Percentiles rank a stretch among this genome's conserved stretches.
Evolutionary conservation across 2,113 vertebrate species (phyloP).

Genomic region (Chlamydotis undulata): DNA sequence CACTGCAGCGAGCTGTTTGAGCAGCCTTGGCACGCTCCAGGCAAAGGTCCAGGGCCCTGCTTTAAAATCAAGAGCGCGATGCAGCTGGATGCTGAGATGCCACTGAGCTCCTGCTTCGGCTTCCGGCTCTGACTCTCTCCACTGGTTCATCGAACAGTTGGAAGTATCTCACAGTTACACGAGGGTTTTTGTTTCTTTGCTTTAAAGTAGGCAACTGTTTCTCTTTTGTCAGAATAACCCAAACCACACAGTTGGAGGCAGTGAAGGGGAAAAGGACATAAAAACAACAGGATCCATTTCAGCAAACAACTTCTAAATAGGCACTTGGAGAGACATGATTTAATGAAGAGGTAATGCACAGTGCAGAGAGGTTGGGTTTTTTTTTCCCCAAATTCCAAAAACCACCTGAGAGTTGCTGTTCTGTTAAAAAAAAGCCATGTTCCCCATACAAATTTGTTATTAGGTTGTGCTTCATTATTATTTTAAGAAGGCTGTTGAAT

Average conservation of each 20-base stretch:
- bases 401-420: not conserved
- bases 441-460: not conserved
- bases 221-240: not conserved
- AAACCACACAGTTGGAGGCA: not conserved
- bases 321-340: not conserved
- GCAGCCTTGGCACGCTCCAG: not conserved
- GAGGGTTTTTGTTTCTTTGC: not conserved
- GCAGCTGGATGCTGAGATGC: not conserved
- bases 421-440: not conserved
- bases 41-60: not conserved
- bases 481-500: not conserved
- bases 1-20: accelerated
- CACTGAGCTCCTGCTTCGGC: not conserved
- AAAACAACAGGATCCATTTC: not conserved
- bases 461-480: not conserved
- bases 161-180: not conserved
- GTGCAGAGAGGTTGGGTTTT: not conserved
- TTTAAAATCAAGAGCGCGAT: accelerated
- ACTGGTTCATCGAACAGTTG: too few species aligned
- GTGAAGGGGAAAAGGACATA: not conserved
- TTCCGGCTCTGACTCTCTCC: not conserved
- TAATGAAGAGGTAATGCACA: not conserved
- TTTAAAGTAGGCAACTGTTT: not conserved
- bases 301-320: not conserved
- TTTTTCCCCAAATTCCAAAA: not conserved